A percentile compares a stretch with the other conserved stretches of the same genome.
Conservation (phyloP, 2,888 invertebrate genomes). For the Biston stratarius region DNA sequence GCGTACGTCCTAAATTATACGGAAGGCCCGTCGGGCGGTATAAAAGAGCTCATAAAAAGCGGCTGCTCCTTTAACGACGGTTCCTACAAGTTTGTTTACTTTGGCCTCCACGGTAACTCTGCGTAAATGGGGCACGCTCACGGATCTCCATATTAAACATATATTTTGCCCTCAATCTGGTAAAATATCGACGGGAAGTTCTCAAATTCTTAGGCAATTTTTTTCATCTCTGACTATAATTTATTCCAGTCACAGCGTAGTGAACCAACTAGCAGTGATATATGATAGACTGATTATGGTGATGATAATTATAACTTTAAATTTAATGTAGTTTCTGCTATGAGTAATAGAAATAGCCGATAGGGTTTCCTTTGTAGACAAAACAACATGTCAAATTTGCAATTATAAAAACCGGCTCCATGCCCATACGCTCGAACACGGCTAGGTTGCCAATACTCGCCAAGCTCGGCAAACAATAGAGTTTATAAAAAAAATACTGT, state of each 20-base stretch:
- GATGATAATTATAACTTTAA: neutral
- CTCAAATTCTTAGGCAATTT: neutral
- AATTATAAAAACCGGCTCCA: too few species aligned
- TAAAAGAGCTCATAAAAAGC: constrained; percentile 42
- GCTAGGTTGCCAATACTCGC: too few species aligned
- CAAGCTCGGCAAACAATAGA: too few species aligned
- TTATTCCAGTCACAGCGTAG: too few species aligned
- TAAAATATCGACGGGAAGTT: constrained; percentile 15
- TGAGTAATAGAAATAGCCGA: neutral
- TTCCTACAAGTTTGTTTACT: constrained; percentile 44
- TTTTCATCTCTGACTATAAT: neutral
- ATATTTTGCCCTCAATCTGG: constrained; percentile 21
- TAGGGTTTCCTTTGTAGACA: neutral
- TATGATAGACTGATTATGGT: too few species aligned
- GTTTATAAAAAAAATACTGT: too few species aligned
- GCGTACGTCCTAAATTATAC: constrained; percentile 27
- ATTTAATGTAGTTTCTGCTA: neutral
- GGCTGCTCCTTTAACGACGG: constrained; percentile 42
- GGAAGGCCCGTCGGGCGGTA: constrained; percentile 29
- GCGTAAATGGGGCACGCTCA: constrained; percentile 39
- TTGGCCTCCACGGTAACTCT: constrained; percentile 40
- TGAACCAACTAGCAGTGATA: too few species aligned
- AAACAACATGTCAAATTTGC: too few species aligned
- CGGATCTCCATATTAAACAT: constrained; percentile 25
- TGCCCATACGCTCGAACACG: too few species aligned